A percentile compares a stretch with the other conserved stretches of the same genome.
phyloP scores from a whole-genome alignment of 2,797 vertebrate species.

The Schizopygopsis pylzovi region DNA sequence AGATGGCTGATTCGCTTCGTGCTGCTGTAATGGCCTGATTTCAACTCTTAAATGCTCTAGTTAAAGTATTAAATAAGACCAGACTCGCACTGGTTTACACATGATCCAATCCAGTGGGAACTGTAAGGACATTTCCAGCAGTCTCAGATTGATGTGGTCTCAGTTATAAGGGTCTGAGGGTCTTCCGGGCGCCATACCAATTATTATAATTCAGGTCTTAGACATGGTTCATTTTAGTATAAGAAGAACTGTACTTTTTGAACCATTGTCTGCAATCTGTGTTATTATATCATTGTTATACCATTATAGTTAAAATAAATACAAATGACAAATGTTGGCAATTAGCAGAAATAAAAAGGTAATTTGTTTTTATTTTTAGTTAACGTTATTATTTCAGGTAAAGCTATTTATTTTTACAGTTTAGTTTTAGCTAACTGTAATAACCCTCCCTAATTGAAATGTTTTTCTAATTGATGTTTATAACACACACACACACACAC shows the following conservation, averaged over 20 bases:
- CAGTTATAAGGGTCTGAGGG: not conserved
- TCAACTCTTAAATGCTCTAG: constrained; percentile 28
- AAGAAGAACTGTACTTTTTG: not conserved
- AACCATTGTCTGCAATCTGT: not conserved
- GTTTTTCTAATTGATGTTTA: too few species aligned
- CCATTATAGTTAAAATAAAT: too few species aligned
- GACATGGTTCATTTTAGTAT: not conserved
- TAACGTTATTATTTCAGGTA: not conserved
- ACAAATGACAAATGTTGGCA: too few species aligned
- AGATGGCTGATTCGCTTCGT: constrained; percentile 31
- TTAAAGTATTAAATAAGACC: constrained; percentile 42
- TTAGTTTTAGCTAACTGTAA: too few species aligned
- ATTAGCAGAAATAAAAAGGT: too few species aligned
- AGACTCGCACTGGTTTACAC: constrained; percentile 6
- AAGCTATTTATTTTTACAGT: too few species aligned
- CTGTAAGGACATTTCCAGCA: not conserved
- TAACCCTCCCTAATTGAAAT: too few species aligned
- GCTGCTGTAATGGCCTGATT: constrained; percentile 35
- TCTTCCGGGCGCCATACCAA: not conserved
- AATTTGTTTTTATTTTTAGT: not conserved
- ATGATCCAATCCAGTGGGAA: not conserved
- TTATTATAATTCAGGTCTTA: not conserved
- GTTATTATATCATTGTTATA: not conserved
- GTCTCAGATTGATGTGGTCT: not conserved
- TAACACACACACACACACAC: too few species aligned